phyloP scores from a whole-genome alignment of 2,888 invertebrate genomes.

The Danaus chrysippus region DNA sequence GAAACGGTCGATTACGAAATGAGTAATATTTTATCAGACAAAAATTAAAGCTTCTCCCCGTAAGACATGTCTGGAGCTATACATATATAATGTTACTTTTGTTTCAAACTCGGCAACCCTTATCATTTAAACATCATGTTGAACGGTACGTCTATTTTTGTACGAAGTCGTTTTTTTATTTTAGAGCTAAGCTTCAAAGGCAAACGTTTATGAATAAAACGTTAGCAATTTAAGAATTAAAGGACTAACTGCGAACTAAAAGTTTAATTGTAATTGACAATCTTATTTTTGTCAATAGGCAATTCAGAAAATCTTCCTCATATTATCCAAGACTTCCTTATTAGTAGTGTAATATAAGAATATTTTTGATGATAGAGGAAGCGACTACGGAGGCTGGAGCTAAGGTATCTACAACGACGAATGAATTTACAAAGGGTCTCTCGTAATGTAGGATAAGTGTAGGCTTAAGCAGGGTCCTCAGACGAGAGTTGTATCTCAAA shows the following conservation, averaged over 20 bases:
- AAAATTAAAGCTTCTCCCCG: conserved; percentile 1
- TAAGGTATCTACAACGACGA: conserved; percentile 15
- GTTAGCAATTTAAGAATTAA: too few relatives aligned
- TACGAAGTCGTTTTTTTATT: neutral
- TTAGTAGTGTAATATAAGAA: neutral
- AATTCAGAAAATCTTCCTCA: neutral
- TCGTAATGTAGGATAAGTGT: conserved; percentile 26
- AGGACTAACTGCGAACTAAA: too few relatives aligned
- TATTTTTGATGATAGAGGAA: conserved; percentile 1
- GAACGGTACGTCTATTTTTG: conserved; percentile 5
- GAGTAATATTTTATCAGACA: neutral
- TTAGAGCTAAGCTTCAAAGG: too few relatives aligned
- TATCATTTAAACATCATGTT: conserved; percentile 5
- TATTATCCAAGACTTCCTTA: neutral
- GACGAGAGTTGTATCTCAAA: neutral
- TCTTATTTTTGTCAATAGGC: too few relatives aligned
- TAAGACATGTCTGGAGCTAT: conserved; percentile 1
- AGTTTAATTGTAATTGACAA: too few relatives aligned
- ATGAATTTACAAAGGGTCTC: conserved; percentile 26
- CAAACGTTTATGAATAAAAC: too few relatives aligned
- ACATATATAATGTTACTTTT: conserved; percentile 4
- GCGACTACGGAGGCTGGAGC: conserved; percentile 11
- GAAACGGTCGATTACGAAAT: neutral
- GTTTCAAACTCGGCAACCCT: conserved; percentile 5
- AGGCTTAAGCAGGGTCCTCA: conserved; percentile 7